These are phyloP conservation scores for Andrena dorsata DNA, from an alignment of 2,888 invertebrate species.

Conservation along the genomic window DNA sequence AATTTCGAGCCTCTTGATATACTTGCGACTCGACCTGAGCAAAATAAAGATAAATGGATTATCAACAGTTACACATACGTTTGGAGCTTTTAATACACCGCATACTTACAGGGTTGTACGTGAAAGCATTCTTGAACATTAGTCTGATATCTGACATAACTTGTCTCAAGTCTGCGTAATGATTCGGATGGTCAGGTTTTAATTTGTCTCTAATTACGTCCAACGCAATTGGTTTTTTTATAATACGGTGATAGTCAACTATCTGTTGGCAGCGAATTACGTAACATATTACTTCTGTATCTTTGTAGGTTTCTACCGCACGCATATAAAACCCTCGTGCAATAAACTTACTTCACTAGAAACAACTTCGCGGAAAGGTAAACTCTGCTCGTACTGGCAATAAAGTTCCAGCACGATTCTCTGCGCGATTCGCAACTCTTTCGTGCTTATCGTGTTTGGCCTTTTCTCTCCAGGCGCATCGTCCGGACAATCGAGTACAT, in stretches of 20 bases:
- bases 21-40: constrained; percentile 91
- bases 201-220: constrained; percentile 93
- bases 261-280: constrained; percentile 85
- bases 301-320: constrained; percentile 1
- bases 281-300: constrained; percentile 21
- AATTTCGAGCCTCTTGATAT: constrained; percentile 91
- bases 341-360: constrained; percentile 88
- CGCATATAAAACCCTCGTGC: neutral
- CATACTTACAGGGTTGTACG: constrained; percentile 91
- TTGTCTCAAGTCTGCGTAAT: constrained; percentile 91
- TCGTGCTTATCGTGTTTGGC: constrained; percentile 86
- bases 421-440: constrained; percentile 91
- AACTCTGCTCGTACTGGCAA: constrained; percentile 95
- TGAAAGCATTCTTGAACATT: constrained; percentile 95
- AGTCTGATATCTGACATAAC: constrained; percentile 93
- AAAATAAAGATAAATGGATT: constrained; percentile 31
- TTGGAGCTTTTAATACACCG: neutral
- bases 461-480: constrained; percentile 85
- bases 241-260: constrained; percentile 89
- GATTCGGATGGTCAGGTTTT: constrained; percentile 89
- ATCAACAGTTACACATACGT: neutral
- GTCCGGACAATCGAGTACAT: constrained; percentile 89
- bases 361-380: constrained; percentile 94
- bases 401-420: constrained; percentile 95
- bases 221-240: constrained; percentile 93